Base-by-base conservation (phyloP, 2,888 invertebrate species). In the Erebia ligea region DNA sequence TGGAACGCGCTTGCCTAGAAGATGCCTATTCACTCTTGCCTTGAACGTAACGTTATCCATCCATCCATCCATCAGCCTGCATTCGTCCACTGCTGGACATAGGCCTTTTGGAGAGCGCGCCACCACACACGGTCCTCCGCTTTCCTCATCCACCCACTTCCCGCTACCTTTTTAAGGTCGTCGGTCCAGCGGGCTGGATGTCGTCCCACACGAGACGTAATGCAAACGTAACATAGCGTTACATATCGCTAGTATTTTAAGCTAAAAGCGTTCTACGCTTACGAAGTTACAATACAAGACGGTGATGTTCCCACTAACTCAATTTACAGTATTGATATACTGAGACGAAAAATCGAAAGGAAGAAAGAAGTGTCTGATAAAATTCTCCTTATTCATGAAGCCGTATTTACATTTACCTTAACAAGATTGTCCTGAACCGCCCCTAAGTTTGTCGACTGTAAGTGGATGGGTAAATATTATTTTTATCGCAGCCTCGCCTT, bases 401-500 rank as follows among this genome's bases (percentile, higher is more conserved):
- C 61, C 50, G 71, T 71, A 65, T 69, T 71, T 71, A 73, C 68
- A 71, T 73, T 71, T 59, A 69, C 68, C 71, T 69, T 73, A 71
- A 71, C 71, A 69, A 71, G 71, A 71, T 73, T 71, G 69, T 71
- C 69, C 73, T 50, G 69, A 69, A 62, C 34, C 67, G 40, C 52
- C 63, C 61, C 67, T 56, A 73, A 73, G 71, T 73, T 73, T 73
- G 67, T 62, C 69, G 61, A 50, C 52, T 61, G 50, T 71, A 71
- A 73, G 73, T 73, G 71, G 71, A 65, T 69, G 58, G 73, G 65
- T 69, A 73, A 73, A 73, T 73, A 73, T 73, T 69, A 71, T 73
- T 73, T 69, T 69, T 71, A 69, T 69, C 58, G 57, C 67, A 59
- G 71, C 50, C 69, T 69, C 69, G 69, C 52, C 50, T 63, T 52